Conservation (phyloP, 2,113 vertebrate genomes). For the Bos indicus region DNA sequence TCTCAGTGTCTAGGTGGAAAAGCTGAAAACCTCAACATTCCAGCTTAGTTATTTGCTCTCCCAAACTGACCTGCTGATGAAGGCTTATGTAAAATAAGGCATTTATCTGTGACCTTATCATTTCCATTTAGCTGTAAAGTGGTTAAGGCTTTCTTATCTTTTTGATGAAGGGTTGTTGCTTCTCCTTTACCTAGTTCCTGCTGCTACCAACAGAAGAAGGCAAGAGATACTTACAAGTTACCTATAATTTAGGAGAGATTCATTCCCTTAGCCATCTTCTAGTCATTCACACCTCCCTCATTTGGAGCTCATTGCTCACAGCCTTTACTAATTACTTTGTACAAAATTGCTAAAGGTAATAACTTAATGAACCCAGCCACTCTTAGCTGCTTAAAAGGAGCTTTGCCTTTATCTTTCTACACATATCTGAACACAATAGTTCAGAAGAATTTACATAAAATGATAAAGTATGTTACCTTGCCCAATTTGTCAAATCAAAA, state of each 20-base stretch:
- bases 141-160: background rate
- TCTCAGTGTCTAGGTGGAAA: background rate
- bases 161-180: background rate
- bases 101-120: background rate
- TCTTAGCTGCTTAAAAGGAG: background rate
- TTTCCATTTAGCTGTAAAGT: background rate
- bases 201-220: background rate
- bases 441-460: conserved; percentile 27
- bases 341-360: background rate
- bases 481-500: conserved; percentile 30
- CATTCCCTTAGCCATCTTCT: background rate
- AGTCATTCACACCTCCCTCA: background rate
- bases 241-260: background rate
- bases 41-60: background rate
- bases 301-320: background rate
- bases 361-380: background rate
- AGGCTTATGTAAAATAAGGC: background rate
- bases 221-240: background rate
- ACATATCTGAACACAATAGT: background rate
- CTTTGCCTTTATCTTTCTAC: background rate
- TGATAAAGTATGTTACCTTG: background rate
- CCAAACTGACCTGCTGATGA: background rate
- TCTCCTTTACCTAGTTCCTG: background rate
- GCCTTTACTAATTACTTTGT: conserved; percentile 21
- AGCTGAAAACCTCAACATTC: background rate